A percentile compares a stretch with the other conserved stretches of the same genome.
These are phyloP conservation scores for Eurois occulta DNA, from an alignment of 2,888 invertebrate species.

Conservation along the genomic window DNA sequence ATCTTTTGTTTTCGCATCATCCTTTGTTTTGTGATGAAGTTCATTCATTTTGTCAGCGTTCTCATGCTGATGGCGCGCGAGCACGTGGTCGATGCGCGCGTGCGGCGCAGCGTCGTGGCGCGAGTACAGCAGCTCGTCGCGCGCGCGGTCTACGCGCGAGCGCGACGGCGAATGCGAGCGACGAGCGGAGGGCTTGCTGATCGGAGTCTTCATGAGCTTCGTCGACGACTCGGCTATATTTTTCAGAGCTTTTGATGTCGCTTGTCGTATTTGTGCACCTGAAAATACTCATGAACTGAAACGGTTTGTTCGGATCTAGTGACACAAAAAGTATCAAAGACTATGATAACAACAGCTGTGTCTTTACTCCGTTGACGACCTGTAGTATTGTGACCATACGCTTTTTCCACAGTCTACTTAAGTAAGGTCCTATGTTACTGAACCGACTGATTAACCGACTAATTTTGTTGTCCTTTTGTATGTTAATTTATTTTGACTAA, in stretches of 20 bases:
- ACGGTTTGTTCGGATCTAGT: not conserved
- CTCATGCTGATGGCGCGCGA: slow-evolving; percentile 76
- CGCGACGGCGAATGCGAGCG: slow-evolving; percentile 19
- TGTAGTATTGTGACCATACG: no score
- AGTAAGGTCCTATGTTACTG: no score
- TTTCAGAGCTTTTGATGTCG: slow-evolving; percentile 81
- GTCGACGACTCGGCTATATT: slow-evolving; percentile 78
- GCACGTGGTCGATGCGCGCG: slow-evolving; percentile 84
- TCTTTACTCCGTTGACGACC: no score
- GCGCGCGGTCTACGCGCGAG: slow-evolving; percentile 62
- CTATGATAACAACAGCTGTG: not conserved
- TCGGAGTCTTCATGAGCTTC: slow-evolving; percentile 78
- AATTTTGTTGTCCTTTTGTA: no score
- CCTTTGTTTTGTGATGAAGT: slow-evolving; percentile 10
- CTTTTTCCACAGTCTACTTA: no score
- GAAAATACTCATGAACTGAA: slow-evolving; percentile 23
- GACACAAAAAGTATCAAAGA: not conserved
- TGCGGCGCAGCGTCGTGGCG: slow-evolving; percentile 83
- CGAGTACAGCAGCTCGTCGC: slow-evolving; percentile 86
- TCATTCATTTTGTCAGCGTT: slow-evolving; percentile 5
- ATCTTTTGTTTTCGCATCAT: slow-evolving; percentile 14
- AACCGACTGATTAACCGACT: no score
- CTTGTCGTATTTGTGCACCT: slow-evolving; percentile 86
- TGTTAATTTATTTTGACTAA: no score
- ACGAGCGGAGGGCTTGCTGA: slow-evolving; percentile 65